Evolutionary conservation across 2,113 vertebrate species (phyloP).

Genomic region (Pedetes capensis): DNA sequence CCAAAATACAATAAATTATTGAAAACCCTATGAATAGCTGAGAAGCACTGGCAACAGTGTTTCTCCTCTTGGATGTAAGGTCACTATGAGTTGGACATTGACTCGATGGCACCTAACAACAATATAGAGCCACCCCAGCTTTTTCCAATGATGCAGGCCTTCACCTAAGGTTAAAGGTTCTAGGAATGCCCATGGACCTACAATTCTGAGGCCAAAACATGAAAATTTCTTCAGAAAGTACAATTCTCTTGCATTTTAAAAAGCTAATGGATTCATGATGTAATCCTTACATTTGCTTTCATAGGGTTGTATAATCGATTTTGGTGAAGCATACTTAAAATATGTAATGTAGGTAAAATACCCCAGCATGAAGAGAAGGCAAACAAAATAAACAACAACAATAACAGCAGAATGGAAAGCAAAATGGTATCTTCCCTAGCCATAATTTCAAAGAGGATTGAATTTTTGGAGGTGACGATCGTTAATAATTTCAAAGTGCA

Average conservation of each 20-base stretch:
- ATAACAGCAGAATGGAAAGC: background rate
- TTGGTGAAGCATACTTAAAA: background rate
- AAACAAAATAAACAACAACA: background rate
- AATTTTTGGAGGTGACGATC: background rate
- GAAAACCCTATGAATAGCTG: no score
- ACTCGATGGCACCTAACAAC: no score
- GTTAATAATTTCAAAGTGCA: background rate
- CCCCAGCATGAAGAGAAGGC: background rate
- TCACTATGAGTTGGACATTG: no score
- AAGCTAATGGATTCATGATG: background rate
- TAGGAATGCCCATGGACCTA: background rate
- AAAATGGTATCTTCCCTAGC: background rate
- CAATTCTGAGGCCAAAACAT: background rate
- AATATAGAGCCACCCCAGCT: background rate
- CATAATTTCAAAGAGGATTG: background rate
- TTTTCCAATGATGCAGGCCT: background rate
- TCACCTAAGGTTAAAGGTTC: background rate
- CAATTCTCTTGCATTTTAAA: background rate
- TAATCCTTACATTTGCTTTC: background rate
- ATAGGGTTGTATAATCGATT: background rate
- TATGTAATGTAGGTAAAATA: background rate
- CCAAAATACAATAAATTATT: no score
- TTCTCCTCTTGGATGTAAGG: no score
- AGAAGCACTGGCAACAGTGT: no score
- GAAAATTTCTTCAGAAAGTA: background rate